Percentiles rank a stretch among this genome's conserved stretches.
These are phyloP conservation scores for Cephus rjabovi DNA, from an alignment of 2,888 invertebrate species.

Conservation along the genomic window DNA sequence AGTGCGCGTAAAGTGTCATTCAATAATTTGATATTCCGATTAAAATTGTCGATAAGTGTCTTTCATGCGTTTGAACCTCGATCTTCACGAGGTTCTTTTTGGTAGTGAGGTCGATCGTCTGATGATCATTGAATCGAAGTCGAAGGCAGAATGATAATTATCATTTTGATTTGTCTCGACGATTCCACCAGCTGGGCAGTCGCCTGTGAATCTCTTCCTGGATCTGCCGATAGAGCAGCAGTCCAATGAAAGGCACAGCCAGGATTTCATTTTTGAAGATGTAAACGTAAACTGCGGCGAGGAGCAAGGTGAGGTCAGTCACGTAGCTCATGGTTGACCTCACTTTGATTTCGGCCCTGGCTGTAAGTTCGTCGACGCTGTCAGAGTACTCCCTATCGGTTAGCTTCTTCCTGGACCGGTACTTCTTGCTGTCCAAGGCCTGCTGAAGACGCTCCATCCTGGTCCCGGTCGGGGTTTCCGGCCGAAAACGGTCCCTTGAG, in stretches of 20 bases:
- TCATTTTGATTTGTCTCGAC: not conserved
- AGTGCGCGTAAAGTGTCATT: not conserved
- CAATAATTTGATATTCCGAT: not conserved
- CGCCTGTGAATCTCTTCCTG: conserved; percentile 74
- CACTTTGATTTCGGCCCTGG: conserved; percentile 76
- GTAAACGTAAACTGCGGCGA: conserved; percentile 85
- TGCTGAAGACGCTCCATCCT: conserved; percentile 57
- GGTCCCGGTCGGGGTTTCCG: conserved; percentile 59
- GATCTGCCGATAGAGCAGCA: conserved; percentile 82
- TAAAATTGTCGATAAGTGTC: conserved; percentile 3
- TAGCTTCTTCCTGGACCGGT: conserved; percentile 35
- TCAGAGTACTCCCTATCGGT: conserved; percentile 22
- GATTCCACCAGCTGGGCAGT: conserved; percentile 19
- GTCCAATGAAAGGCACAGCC: conserved; percentile 81
- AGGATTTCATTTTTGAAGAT: conserved; percentile 83
- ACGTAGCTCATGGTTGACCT: conserved; percentile 78
- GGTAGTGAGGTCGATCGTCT: too few species aligned
- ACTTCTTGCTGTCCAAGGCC: conserved; percentile 42
- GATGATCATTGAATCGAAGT: too few species aligned
- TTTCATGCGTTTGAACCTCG: not conserved
- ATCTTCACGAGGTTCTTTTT: too few species aligned
- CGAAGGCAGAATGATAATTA: not conserved
- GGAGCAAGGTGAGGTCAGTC: conserved; percentile 79
- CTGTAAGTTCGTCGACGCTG: conserved; percentile 65
- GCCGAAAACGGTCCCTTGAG: conserved; percentile 50